These are phyloP conservation scores for Turdus rufiventris DNA, from an alignment of 2,113 vertebrate genomes.

Conservation along the genomic window DNA sequence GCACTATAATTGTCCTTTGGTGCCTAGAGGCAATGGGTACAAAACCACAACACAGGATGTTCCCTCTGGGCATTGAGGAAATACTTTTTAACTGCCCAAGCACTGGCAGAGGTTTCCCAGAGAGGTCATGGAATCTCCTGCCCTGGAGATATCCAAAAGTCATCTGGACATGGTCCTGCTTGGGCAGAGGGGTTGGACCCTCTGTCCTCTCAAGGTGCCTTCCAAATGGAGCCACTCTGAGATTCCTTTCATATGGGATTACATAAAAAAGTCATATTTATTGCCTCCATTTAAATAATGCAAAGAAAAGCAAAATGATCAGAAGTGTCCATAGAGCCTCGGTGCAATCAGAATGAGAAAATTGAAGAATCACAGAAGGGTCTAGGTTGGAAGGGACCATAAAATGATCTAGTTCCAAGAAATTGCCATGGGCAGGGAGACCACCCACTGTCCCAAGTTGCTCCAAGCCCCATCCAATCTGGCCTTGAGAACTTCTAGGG, in stretches of 20 bases:
- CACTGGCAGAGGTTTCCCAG: background rate
- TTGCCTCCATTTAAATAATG: background rate
- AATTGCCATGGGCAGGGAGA: too few species aligned
- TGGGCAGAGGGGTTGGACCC: too few species aligned
- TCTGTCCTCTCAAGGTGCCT: background rate
- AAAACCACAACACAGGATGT: background rate
- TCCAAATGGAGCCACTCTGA: background rate
- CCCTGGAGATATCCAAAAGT: background rate
- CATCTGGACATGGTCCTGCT: background rate
- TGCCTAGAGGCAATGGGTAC: background rate
- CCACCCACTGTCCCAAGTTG: background rate
- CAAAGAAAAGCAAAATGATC: background rate
- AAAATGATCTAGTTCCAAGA: background rate
- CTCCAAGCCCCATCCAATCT: background rate
- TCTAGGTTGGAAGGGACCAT: accelerated
- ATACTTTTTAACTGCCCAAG: background rate
- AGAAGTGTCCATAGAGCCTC: background rate
- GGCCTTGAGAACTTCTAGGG: background rate
- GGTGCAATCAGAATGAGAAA: background rate
- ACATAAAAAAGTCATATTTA: background rate
- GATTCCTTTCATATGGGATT: background rate
- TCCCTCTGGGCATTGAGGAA: background rate
- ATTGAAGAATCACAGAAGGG: background rate
- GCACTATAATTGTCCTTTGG: background rate
- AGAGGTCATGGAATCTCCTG: background rate